Base-by-base conservation (phyloP, 2,797 vertebrate genomes). In the Gymnoscopelus braueri region DNA sequence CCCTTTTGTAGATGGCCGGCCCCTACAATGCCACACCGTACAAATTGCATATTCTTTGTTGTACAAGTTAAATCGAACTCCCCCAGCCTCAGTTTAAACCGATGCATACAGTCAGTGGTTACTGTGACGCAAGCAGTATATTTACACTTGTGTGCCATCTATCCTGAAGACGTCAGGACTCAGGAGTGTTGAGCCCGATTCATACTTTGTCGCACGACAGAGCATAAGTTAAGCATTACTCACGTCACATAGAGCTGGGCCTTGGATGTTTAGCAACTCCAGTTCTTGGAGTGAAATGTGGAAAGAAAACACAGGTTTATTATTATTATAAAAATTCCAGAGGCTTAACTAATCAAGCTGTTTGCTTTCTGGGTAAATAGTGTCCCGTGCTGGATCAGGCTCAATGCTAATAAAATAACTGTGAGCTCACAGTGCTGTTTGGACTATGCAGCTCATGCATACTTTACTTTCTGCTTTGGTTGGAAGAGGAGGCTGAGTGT, bases 281-380 rank as follows among this genome's bases (percentile, higher is more conserved):
- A 23, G 47, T 35, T 72, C 57, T 44, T 67, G 54, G 48, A 53
- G 55, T 50, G 47, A 66, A 57, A 66, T 51, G 32, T 63, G 65
- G 23, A 77, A 72, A 78, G 72, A 81, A 87, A 84, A 84, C 81
- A 84, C 66, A 77, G 51, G 62, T 63, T 74, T 68, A 48, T 83
- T 83, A 79, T 70, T 83, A 5, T 69, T 58, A 50, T 58, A 81
- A 32, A 13, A 26, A 65, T 86, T 83, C 69, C 63, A 60, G 54
- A 52, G 65, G 57, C 60, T 84, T n/a, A 59, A 44, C 60, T 63
- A 15, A 77, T 77, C 77, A 54, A 5, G 19, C 60, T 69, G 66
- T 74, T 82, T 87, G 81, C 52, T 90, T 87, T 86, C 72, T 78
- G 65, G 84, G 75, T 83, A 82, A 91, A 88, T 9, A 82, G 47